phyloP scores from a whole-genome alignment of 2,888 invertebrate genomes.

The Brassicogethes aeneus region DNA sequence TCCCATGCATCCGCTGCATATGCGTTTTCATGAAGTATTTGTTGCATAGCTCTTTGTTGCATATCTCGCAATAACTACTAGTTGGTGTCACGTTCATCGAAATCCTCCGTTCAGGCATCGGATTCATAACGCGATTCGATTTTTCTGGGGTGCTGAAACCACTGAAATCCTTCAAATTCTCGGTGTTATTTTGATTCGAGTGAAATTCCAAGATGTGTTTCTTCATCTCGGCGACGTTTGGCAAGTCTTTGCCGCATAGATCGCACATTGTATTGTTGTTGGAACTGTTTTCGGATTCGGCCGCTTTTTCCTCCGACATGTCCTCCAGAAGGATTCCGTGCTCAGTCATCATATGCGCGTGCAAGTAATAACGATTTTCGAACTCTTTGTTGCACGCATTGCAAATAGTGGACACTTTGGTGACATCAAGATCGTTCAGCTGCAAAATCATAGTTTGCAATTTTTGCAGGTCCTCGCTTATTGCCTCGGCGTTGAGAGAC shows the following conservation, averaged over 20 bases:
- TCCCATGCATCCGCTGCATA: slow-evolving; percentile 97
- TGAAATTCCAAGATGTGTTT: slow-evolving; percentile 63
- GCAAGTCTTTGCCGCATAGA: slow-evolving; percentile 39
- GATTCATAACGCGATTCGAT: slow-evolving; percentile 28
- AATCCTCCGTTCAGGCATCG: slow-evolving; percentile 45
- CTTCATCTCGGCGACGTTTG: slow-evolving; percentile 54
- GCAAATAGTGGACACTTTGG: slow-evolving; percentile 47
- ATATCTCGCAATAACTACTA: slow-evolving; percentile 92
- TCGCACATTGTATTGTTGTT: slow-evolving; percentile 39
- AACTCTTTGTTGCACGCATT: slow-evolving; percentile 63
- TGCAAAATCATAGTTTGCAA: slow-evolving; percentile 86
- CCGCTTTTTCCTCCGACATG: slow-evolving; percentile 33
- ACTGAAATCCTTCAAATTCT: slow-evolving; percentile 30
- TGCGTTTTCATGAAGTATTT: slow-evolving; percentile 99
- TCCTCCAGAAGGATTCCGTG: slow-evolving; percentile 50
- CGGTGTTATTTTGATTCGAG: slow-evolving; percentile 33
- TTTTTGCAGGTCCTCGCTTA: slow-evolving; percentile 80
- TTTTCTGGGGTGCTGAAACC: slow-evolving; percentile 45
- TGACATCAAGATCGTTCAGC: slow-evolving; percentile 69
- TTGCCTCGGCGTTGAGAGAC: slow-evolving; percentile 47
- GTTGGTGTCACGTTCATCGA: slow-evolving; percentile 59
- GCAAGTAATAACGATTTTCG: slow-evolving; percentile 62
- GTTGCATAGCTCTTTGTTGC: slow-evolving; percentile 98
- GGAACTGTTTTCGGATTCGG: slow-evolving; percentile 29
- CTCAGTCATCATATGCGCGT: slow-evolving; percentile 59